Evolutionary conservation across 1,140 invertebrate genomes (phyloP), one percentile per base, ranked within the genome.

Genomic region (Lepidurus couesii): DNA sequence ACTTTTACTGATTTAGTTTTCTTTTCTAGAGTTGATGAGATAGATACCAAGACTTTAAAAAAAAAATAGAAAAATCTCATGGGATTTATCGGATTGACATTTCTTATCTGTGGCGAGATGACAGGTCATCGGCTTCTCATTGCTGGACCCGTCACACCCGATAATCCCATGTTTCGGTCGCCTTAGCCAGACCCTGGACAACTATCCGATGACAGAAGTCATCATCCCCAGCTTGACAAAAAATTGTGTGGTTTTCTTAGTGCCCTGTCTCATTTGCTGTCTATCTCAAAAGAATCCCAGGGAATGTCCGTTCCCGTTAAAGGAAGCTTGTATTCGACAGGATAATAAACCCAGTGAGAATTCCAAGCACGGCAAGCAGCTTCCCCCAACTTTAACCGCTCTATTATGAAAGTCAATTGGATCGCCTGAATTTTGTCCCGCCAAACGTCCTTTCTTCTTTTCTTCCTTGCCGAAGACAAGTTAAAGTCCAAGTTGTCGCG

Each of bases 321-420:
- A 65, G 21, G 53, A 65, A 65, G 53, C 53, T 21, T 65, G 21
- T 65, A n/a, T 65, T 65, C 53, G 6, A 65, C 16, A 9, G 53
- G 21, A 65, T 65, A 65, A 65, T 65, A 21, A 65, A 65, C 53
- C 7, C 16, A 65, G 21, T 65, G 53, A 21, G 53, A 16, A 65
- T 65, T 65, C 53, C 16, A 7, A 7, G 53, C 53, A 65, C 53
- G 53, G 53, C 10, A 21, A 21, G 16, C 53, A 11, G 53, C 34
- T 65, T 65, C 53, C 53, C n/a, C 16, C 16, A 65, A 65, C 53
- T 65, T 65, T 13, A 65, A 9, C 13, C 13, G 47, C 13, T 13
- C 47, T 65, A 65, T 65, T 65, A 65, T 7, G 8, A 21, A 65
- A 65, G 53, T 65, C 53, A 65, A 65, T 65, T 65, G 53, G 53